Base-by-base conservation (phyloP, 2,888 invertebrate genomes). In the Beris morrisii region DNA sequence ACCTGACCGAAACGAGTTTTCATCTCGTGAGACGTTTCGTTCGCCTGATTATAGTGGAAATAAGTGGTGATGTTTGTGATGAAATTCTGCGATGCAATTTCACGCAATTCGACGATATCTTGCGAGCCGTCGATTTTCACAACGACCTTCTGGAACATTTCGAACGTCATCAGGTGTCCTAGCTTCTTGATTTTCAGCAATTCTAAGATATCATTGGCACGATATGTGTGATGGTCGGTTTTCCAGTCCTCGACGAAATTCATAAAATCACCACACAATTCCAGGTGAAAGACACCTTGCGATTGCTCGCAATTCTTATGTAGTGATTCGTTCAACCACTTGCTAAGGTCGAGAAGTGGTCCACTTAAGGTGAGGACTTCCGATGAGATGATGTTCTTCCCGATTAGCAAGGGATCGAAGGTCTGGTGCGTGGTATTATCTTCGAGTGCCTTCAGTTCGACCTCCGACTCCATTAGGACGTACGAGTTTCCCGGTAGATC, bases 1-100 rank as follows among this genome's bases (percentile, higher is more conserved):
- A 79, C 76, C 70, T 79, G 75, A 0, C 80, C 80, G 57, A 80
- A 80, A 68, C 79, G 80, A 3, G 76, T 75, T 70, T 79, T 78
- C 69, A 80, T 72, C 71, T 78, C 78, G 48, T 78, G 70, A 38
- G 75, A 78, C 3, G 78, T 78, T 67, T 75, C 74, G 67, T 79
- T 78, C 6, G 75, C 76, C 0, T 75, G 74, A 67, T 79, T 79
- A 64, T 79, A 78, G 66, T 79, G 80, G 31, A 77, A 81, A 64
- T 76, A 79, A 0, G 80, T 81, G 15, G 80, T 79, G 38, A 78
- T 73, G 68, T 81, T 81, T 0, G 77, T 75, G 12, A 80, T 74
- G 48, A 79, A 78, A 69, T 79, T 81, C 69, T 79, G 77, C 2
- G 76, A 74, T 2, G 80, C 80, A 15, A 81, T 78, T 69, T 80